phyloP scores from a whole-genome alignment of 2,888 invertebrate species.

The Halictus ligatus region DNA sequence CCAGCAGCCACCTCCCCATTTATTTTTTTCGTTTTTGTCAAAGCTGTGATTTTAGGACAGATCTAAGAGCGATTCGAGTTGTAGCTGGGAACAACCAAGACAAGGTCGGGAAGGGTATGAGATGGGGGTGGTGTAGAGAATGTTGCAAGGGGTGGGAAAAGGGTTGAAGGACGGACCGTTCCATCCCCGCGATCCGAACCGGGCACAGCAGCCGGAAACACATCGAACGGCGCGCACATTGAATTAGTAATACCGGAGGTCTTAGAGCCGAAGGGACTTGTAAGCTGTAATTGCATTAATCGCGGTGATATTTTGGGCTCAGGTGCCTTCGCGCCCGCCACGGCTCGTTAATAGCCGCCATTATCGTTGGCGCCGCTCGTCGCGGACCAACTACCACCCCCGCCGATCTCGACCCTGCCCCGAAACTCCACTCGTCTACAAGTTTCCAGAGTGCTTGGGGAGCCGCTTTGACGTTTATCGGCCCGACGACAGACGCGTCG shows the following conservation, averaged over 20 bases:
- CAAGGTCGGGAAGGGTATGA: not conserved
- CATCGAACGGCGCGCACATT: constrained; percentile 60
- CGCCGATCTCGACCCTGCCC: constrained; percentile 28
- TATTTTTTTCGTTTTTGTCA: not conserved
- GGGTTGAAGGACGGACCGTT: not conserved
- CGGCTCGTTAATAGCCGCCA: constrained; percentile 83
- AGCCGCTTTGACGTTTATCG: constrained; percentile 65
- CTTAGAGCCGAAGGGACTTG: constrained; percentile 80
- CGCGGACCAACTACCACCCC: constrained; percentile 49
- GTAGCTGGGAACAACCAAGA: not conserved
- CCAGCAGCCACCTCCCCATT: not conserved
- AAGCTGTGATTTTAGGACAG: not conserved
- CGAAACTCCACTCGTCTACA: constrained; percentile 61
- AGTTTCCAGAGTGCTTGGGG: constrained; percentile 53
- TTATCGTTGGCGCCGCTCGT: constrained; percentile 76
- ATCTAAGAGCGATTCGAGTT: not conserved
- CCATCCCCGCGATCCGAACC: constrained; percentile 24
- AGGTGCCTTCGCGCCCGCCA: constrained; percentile 81
- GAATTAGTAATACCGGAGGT: constrained; percentile 77
- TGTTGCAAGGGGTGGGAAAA: not conserved
- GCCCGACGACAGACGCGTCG: constrained; percentile 43
- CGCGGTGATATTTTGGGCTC: constrained; percentile 83
- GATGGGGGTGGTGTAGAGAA: not conserved
- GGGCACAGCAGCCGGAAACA: constrained; percentile 70
- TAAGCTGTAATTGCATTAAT: constrained; percentile 84